Evolutionary conservation across 2,797 vertebrate genomes (phyloP).

Genomic region (Phyllotis vaccarum): DNA sequence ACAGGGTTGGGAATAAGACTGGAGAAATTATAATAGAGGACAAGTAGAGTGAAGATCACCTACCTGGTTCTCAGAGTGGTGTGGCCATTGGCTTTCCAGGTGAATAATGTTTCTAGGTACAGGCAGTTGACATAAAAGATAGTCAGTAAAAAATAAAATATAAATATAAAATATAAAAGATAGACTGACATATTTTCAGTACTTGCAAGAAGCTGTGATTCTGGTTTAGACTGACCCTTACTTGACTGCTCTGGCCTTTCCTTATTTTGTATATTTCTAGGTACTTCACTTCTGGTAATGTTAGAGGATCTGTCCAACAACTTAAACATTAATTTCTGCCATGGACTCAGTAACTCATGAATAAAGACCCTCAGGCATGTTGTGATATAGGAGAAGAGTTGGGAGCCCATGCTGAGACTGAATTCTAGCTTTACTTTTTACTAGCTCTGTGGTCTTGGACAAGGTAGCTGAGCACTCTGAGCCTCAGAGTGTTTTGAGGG

Average conservation of each 20-base stretch:
- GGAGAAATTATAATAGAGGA: not conserved
- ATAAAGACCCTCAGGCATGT: not conserved
- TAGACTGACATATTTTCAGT: not conserved
- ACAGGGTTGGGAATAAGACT: not conserved
- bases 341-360: not conserved
- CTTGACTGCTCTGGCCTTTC: not conserved
- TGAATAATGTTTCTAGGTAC: not conserved
- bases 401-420: not conserved
- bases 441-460: not conserved
- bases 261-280: not conserved
- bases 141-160: no score
- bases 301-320: not conserved
- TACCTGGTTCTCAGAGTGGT: not conserved
- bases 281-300: not conserved
- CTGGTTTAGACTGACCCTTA: not conserved
- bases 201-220: not conserved
- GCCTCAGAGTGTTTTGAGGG: not conserved
- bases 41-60: not conserved
- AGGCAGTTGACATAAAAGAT: not conserved
- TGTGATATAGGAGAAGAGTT: not conserved
- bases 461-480: not conserved
- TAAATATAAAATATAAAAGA: no score
- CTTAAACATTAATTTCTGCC: conserved; percentile 6
- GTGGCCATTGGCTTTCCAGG: not conserved
- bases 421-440: not conserved